phyloP scores from a whole-genome alignment of 2,113 vertebrate species.

The Dissostichus mawsoni region DNA sequence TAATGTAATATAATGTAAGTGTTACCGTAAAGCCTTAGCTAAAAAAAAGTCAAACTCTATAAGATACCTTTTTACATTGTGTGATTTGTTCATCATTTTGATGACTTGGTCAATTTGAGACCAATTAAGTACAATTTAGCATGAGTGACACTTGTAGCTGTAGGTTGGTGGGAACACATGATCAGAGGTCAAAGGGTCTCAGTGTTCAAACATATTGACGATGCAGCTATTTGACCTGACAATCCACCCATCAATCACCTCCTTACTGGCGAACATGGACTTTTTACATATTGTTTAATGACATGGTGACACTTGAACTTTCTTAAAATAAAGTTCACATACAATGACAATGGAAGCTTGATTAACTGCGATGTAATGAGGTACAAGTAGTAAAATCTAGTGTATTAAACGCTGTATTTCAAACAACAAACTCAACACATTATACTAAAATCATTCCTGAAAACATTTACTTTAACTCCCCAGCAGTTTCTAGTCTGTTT shows the following conservation, averaged over 20 bases:
- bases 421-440: neutral
- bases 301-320: constrained; percentile 1
- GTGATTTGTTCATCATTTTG: neutral
- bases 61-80: neutral
- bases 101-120: neutral
- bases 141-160: constrained; percentile 58
- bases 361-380: constrained; percentile 17
- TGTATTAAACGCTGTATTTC: neutral
- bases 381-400: neutral
- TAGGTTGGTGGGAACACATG: constrained; percentile 70
- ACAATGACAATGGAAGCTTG: constrained; percentile 10
- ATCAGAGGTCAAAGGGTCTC: constrained; percentile 53
- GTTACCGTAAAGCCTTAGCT: too few species aligned
- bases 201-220: constrained; percentile 52
- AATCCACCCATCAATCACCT: constrained; percentile 58
- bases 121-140: neutral
- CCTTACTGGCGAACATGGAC: neutral
- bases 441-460: neutral
- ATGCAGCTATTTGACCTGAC: constrained; percentile 55
- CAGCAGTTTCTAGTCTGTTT: neutral
- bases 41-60: too few species aligned
- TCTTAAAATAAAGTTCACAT: neutral
- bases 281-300: constrained; percentile 7
- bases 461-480: neutral
- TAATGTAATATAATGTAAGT: neutral